phyloP scores from a whole-genome alignment of 2,113 vertebrate genomes.

The Raja brachyura region DNA sequence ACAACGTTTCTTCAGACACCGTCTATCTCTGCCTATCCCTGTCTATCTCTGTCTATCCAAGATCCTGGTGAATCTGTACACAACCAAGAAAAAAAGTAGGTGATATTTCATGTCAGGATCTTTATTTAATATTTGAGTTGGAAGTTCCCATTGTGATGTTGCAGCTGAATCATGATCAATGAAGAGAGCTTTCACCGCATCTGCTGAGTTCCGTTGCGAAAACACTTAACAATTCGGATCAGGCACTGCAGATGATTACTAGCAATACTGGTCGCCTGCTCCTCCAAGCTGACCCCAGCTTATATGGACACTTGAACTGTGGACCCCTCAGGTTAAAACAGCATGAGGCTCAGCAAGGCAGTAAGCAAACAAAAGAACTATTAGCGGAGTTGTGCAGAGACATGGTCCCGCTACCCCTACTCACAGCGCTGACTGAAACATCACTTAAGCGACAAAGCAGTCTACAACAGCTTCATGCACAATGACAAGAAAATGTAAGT shows the following conservation, averaged over 20 bases:
- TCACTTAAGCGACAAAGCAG: not conserved
- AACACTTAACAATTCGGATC: constrained; percentile 12
- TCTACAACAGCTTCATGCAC: not conserved
- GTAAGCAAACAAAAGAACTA: not conserved
- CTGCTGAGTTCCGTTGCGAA: not conserved
- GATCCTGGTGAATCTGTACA: not conserved
- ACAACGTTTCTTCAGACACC: too few species aligned
- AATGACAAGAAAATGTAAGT: not conserved
- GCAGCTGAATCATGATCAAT: not conserved
- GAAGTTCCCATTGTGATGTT: not conserved
- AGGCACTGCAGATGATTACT: constrained; percentile 17
- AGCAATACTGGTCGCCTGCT: not conserved
- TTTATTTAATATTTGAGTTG: not conserved
- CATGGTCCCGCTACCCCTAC: not conserved
- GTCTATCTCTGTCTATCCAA: too few species aligned
- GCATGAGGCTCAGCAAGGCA: not conserved
- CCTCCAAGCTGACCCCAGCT: not conserved
- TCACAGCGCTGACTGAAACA: not conserved
- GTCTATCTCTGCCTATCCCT: too few species aligned
- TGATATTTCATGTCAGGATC: too few species aligned
- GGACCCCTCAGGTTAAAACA: not conserved
- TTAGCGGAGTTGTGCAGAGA: not conserved
- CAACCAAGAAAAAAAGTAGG: too few species aligned
- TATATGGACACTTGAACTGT: not conserved
- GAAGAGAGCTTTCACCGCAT: not conserved